phyloP scores from a whole-genome alignment of 2,113 vertebrate genomes.

The Alexandromys fortis region DNA sequence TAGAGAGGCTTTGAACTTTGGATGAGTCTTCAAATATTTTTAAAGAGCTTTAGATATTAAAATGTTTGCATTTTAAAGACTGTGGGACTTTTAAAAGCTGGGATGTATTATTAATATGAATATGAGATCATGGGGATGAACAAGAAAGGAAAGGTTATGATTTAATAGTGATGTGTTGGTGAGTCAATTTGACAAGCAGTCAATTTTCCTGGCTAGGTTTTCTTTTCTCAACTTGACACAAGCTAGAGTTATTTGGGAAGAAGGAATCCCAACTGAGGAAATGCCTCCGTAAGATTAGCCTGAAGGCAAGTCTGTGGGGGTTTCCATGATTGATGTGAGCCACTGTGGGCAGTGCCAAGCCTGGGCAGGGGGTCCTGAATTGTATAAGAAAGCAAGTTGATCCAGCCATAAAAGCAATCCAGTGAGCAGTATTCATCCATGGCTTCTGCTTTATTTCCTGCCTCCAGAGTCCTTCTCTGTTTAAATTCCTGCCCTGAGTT shows the following conservation, averaged over 20 bases:
- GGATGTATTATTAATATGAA: not conserved
- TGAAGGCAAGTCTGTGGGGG: not conserved
- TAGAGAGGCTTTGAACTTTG: not conserved
- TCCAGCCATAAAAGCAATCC: not conserved
- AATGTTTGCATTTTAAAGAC: not conserved
- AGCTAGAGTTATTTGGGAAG: not conserved
- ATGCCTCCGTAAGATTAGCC: not conserved
- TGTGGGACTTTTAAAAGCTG: not conserved
- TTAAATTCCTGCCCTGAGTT: not conserved
- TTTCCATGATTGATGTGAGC: not conserved
- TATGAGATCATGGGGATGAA: not conserved
- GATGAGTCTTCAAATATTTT: not conserved
- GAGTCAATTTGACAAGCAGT: not conserved
- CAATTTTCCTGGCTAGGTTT: not conserved
- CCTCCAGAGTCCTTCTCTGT: not conserved
- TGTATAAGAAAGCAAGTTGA: not conserved
- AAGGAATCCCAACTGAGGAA: not conserved
- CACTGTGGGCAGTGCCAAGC: not conserved
- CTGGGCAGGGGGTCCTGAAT: not conserved
- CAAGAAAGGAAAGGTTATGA: not conserved
- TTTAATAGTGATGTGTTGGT: not conserved
- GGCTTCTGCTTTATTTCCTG: not conserved
- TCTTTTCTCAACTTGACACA: not conserved
- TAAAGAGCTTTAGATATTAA: not conserved
- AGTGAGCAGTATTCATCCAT: not conserved